A percentile compares a stretch with the other conserved stretches of the same genome.
Conservation (phyloP, 2,797 vertebrate genomes). For the Ispidina picta region DNA sequence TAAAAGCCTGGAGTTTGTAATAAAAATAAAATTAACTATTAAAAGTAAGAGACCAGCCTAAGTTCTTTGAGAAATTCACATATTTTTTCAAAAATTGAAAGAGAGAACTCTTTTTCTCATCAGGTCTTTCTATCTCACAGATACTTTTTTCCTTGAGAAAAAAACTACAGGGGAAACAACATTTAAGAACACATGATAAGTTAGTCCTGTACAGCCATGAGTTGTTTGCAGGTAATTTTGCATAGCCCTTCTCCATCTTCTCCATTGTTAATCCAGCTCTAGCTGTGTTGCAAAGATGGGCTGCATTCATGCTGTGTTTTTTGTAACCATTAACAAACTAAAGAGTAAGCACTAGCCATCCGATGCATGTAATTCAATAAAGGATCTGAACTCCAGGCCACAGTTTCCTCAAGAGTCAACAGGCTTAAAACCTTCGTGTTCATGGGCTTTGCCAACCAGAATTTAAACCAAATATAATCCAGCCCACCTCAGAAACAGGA, state of each 20-base stretch:
- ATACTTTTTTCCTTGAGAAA: not conserved
- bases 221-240: not conserved
- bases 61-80: not conserved
- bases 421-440: not conserved
- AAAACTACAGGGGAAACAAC: not conserved
- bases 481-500: not conserved
- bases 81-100: not conserved
- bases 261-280: not conserved
- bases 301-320: not conserved
- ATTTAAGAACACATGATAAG: not conserved
- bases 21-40: not conserved
- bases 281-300: not conserved
- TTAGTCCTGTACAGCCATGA: not conserved
- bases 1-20: not conserved
- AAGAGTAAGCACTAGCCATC: not conserved
- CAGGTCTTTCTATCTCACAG: not conserved
- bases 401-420: constrained; percentile 18
- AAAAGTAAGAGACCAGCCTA: not conserved
- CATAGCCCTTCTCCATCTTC: not conserved
- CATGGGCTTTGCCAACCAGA: not conserved
- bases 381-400: not conserved
- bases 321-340: not conserved
- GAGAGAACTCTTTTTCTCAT: not conserved
- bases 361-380: not conserved
- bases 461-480: not conserved